Conservation (phyloP, 2,888 invertebrate genomes). For the Coleophora deauratella region DNA sequence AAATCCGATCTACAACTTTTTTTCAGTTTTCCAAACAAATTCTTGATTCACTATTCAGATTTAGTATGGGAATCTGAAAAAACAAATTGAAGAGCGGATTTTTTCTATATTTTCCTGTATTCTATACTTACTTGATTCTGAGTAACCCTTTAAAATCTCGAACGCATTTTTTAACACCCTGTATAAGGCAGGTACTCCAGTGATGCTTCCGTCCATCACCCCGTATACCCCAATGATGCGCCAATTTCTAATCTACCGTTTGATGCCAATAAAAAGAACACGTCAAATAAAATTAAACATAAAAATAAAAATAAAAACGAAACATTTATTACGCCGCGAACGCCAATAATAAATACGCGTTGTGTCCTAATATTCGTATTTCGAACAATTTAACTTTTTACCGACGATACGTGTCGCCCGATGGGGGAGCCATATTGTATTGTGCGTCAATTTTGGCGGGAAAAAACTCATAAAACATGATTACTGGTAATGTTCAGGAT, state of each 20-base stretch:
- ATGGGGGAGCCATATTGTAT: constrained; percentile 40
- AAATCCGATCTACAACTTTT: no score
- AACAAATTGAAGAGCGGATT: no score
- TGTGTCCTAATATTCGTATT: constrained; percentile 22
- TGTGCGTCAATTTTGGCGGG: constrained; percentile 47
- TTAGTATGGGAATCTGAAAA: no score
- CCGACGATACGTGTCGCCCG: constrained; percentile 46
- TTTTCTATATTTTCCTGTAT: no score
- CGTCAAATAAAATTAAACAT: neutral
- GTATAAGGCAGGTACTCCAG: no score
- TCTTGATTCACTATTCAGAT: no score
- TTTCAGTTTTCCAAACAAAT: no score
- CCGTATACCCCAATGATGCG: no score
- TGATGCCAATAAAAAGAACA: neutral
- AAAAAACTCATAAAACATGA: constrained; percentile 61
- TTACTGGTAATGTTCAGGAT: constrained; percentile 56
- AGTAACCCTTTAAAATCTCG: no score
- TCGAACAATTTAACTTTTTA: constrained; percentile 51
- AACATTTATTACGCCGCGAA: constrained; percentile 14
- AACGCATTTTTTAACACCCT: no score
- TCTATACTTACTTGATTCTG: no score
- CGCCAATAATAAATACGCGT: constrained; percentile 12
- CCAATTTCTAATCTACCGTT: neutral
- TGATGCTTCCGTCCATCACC: no score
- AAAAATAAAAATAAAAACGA: constrained; percentile 10